Percentiles rank a stretch among this genome's conserved stretches.
Conservation (phyloP, 2,113 vertebrate genomes). For the Lasiurus cinereus region DNA sequence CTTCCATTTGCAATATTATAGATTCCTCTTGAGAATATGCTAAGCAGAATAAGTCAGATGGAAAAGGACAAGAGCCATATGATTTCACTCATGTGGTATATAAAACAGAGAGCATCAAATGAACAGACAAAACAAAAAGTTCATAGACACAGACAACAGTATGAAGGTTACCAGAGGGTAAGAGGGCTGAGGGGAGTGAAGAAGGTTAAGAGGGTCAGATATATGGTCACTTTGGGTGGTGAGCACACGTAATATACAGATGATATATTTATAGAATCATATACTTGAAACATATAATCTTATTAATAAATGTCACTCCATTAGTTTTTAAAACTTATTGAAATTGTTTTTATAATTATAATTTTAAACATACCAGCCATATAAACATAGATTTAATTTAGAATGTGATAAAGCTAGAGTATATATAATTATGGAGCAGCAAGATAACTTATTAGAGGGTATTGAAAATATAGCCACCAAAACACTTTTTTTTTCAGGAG, state of each 20-base stretch:
- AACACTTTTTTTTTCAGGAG: slow-evolving; percentile 1
- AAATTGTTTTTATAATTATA: slow-evolving; percentile 43
- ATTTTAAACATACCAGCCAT: neutral
- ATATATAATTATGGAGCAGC: neutral
- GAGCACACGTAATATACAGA: neutral
- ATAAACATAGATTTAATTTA: slow-evolving; percentile 47
- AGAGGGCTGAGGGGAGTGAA: neutral
- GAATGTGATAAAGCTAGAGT: slow-evolving; percentile 10
- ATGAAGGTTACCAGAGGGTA: neutral
- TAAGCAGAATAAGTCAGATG: neutral
- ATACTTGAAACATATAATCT: neutral
- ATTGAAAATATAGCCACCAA: neutral
- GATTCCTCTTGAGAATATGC: neutral
- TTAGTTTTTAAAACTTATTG: neutral
- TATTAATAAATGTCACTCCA: neutral
- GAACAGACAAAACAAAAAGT: neutral
- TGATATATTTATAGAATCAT: neutral
- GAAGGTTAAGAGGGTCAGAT: neutral
- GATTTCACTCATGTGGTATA: neutral
- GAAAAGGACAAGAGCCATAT: neutral
- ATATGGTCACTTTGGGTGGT: neutral
- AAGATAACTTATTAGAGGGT: neutral
- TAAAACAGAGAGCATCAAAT: neutral
- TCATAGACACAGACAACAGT: neutral
- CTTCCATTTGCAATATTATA: neutral